Evolutionary conservation across 2,113 vertebrate genomes (phyloP), one percentile per base, ranked within the genome.

Genomic region (Illadopsis cleaveri): DNA sequence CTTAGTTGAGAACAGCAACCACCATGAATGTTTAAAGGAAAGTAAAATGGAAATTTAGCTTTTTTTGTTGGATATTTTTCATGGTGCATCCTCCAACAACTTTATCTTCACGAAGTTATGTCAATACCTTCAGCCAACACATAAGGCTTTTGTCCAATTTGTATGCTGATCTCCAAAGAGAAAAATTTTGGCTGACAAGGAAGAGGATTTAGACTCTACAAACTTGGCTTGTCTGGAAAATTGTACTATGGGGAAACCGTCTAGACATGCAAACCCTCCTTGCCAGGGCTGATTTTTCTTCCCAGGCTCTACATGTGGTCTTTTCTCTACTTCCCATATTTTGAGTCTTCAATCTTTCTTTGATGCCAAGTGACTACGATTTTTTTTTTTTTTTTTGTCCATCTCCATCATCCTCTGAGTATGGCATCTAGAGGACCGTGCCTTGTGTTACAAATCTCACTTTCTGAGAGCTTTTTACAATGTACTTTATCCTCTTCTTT

Each of bases 251-350:
- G 58, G 79, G 76, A 97, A 95, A 66, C 20, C 51, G 92, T 90
- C 92, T 95, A 94, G 92, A 92, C 56, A 2, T 37, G 45, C 20
- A 72, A 94, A 62, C 19, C 2, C 9, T 66, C 86, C 66, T 88
- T 94, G 50, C 51, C 71, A 89, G 75, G 40, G 56, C 35, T 65
- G 51, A 77, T 70, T 91, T 96, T 94, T 72, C 37, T 94, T 92
- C 79, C 58, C 79, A 93, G 21, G 62, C 60, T 89, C 47, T 92
- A 58, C 15, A 1, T 53, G 51, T 51, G 64, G 33, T 72, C 86
- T 89, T 83, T 94, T 89, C 40, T 71, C 28, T 60, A 23, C 47
- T 85, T 91, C n/a, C 35, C 27, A 37, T 35, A 66, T 92, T 58
- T 54, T 73, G 38, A 71, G 14, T 48, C 56, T 77, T 73, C 77